A percentile compares a stretch with the other conserved stretches of the same genome.
Evolutionary conservation across 2,888 invertebrate genomes (phyloP).

Genomic region (Camptogramma bilineatum): DNA sequence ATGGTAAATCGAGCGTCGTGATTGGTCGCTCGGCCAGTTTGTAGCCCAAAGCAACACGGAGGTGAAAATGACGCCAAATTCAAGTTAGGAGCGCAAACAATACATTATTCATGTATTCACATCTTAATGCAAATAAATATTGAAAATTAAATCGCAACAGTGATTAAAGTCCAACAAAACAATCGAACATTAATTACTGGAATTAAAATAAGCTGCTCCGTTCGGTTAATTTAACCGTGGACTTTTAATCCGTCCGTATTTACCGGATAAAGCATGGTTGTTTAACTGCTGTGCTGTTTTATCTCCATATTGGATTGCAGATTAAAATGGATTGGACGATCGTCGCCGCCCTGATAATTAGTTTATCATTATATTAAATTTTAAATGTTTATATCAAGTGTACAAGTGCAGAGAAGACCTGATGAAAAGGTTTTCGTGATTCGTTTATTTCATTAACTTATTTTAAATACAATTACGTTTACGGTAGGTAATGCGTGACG

Average conservation of each 20-base stretch:
- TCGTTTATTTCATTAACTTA: too few species aligned
- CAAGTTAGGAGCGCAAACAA: too few species aligned
- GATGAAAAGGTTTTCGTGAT: too few species aligned
- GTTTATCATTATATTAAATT: constrained; percentile 3
- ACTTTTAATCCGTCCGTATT: constrained; percentile 63
- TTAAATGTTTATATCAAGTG: neutral
- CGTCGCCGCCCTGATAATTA: constrained; percentile 25
- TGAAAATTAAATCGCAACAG: constrained; percentile 9
- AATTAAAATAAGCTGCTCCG: constrained; percentile 59
- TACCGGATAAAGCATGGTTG: constrained; percentile 38
- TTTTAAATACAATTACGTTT: too few species aligned
- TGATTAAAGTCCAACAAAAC: constrained; percentile 32
- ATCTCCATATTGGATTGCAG: constrained; percentile 47
- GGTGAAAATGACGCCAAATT: too few species aligned
- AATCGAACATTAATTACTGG: constrained; percentile 52
- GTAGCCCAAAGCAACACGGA: too few species aligned
- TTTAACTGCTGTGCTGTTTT: constrained; percentile 34
- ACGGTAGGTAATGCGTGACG: too few species aligned
- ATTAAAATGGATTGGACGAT: constrained; percentile 39
- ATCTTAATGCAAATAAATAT: constrained; percentile 5
- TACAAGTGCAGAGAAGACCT: too few species aligned
- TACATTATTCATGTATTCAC: neutral
- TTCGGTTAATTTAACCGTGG: constrained; percentile 66
- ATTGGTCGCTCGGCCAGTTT: too few species aligned
- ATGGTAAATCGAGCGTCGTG: too few species aligned